Conservation (phyloP, 1,140 invertebrate species). For the Agrilus planipennis region DNA sequence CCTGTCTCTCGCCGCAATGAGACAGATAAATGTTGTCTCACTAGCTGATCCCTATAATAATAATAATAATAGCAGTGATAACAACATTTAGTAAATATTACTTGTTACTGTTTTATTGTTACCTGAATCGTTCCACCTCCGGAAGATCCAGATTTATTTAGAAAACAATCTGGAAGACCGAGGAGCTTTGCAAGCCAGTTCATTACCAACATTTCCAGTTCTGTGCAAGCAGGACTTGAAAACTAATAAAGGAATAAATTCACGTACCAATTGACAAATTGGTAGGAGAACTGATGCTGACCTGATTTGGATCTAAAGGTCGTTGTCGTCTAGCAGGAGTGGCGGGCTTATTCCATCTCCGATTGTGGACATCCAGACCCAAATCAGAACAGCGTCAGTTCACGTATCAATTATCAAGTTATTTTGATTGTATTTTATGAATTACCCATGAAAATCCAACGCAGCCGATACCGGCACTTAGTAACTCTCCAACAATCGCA, state of each 20-base stretch:
- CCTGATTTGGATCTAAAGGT: too few species aligned
- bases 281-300: too few species aligned
- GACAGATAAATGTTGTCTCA: slow-evolving; percentile 72
- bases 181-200: slow-evolving; percentile 93
- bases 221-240: slow-evolving; percentile 87
- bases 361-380: too few species aligned
- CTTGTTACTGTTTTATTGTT: background rate
- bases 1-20: slow-evolving; percentile 71
- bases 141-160: slow-evolving; percentile 58
- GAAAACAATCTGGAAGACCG: slow-evolving; percentile 73
- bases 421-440: too few species aligned
- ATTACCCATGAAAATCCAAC: slow-evolving; percentile 88
- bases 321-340: too few species aligned
- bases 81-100: too few species aligned
- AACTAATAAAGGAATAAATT: slow-evolving; percentile 57
- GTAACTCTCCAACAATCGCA: slow-evolving; percentile 76
- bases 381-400: too few species aligned
- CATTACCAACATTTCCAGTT: slow-evolving; percentile 86
- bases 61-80: too few species aligned
- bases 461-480: slow-evolving; percentile 65
- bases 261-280: too few species aligned
- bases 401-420: too few species aligned
- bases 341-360: too few species aligned
- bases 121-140: slow-evolving; percentile 88
- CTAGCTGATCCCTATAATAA: slow-evolving; percentile 80